phyloP scores from a whole-genome alignment of 2,797 vertebrate species.

The Kryptopterus vitreolus region DNA sequence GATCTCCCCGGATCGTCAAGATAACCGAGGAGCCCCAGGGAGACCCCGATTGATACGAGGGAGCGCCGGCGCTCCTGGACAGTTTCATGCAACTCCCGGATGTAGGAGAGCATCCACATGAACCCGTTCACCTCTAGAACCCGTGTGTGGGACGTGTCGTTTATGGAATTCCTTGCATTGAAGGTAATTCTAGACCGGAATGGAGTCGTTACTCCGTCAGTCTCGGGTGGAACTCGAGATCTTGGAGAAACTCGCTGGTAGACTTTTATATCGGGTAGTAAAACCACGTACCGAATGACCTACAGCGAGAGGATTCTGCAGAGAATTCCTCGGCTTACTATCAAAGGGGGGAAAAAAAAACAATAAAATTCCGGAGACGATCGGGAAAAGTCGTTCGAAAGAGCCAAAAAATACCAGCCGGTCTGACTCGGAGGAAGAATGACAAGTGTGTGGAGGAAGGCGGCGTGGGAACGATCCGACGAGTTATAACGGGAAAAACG shows the following conservation, averaged over 20 bases:
- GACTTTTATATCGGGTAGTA: not conserved
- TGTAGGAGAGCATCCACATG: slow-evolving; percentile 27
- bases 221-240: not conserved
- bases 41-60: not conserved
- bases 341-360: too few species aligned
- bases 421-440: slow-evolving; percentile 16
- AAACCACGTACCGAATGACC: not conserved
- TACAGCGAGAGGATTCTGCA: slow-evolving; percentile 6
- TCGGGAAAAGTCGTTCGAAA: not conserved
- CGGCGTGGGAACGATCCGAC: not conserved
- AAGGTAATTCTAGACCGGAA: not conserved
- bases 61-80: not conserved
- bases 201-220: not conserved
- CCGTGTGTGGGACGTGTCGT: not conserved
- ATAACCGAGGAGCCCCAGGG: too few species aligned
- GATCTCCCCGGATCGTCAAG: too few species aligned
- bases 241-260: not conserved
- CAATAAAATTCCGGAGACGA: too few species aligned
- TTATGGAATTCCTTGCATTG: not conserved
- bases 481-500: slow-evolving; percentile 11
- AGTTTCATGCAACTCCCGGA: not conserved
- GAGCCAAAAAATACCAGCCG: not conserved
- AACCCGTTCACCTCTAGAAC: slow-evolving; percentile 41
- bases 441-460: not conserved
- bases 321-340: not conserved